Base-by-base conservation (phyloP, 2,888 invertebrate genomes). In the Epinotia brunnichana region DNA sequence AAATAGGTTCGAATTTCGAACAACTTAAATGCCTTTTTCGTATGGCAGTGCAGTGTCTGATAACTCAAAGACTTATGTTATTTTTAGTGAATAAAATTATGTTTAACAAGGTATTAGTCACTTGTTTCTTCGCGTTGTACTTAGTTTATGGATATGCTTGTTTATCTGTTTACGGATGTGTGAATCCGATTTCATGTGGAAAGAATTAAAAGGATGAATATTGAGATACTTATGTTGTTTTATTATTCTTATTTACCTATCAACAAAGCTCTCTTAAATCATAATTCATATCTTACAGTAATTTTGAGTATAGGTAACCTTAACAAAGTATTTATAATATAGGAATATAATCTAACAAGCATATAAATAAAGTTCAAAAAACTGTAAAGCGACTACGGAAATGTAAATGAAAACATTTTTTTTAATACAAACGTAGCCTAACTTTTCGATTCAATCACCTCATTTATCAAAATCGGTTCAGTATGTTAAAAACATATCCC, bases 141-240 rank as follows among this genome's bases (percentile, higher is more conserved):
- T 90, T 90, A 90, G 85, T 80, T 85, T 82, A 80, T 77, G 80
- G 78, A 82, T 84, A 66, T 68, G 83, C 84, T 85, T 84, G 82
- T 83, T 83, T 87, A 88, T 85, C 81, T 80, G 82, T 81, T 85
- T 79, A 80, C 77, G 82, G 84, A 84, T 79, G 75, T 76, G 75
- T 82, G 78, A 80, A 84, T 89, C 87, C 87, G 83, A 83, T 81
- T 84, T 86, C 91, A 91, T 92, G 90, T 90, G 87, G 84, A 88
- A 83, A 90, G 86, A 90, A 91, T 90, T 89, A 91, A 88, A 85
- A 85, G 85, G 84, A 89, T 85, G 86, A 85, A 86, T 87, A 86
- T 85, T 87, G 81, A 88, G 87, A 83, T 77, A 81, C 83, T 74
- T 78, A 67, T 70, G 74, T 74, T 81, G 83, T 87, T 91, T 92